A percentile compares a stretch with the other conserved stretches of the same genome.
phyloP scores from a whole-genome alignment of 2,888 invertebrate genomes.

The Sesia bembeciformis region DNA sequence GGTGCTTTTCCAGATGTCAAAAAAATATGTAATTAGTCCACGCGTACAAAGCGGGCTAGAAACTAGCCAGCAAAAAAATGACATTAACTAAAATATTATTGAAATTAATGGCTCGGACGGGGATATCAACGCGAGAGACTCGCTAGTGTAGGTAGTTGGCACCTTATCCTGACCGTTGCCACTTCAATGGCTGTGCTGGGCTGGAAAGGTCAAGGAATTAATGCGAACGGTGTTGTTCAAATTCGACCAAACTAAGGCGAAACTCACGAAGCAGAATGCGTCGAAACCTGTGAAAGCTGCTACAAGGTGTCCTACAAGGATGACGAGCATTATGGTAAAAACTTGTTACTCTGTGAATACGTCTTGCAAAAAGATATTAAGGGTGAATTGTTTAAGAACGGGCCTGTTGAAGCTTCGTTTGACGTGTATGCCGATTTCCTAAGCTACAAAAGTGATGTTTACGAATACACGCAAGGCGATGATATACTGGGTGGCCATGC shows the following conservation, averaged over 20 bases:
- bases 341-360: slow-evolving; percentile 12
- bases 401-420: slow-evolving; percentile 87
- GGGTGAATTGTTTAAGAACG: slow-evolving; percentile 82
- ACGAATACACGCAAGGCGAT: slow-evolving; percentile 76
- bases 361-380: slow-evolving; percentile 69
- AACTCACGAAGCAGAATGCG: slow-evolving; percentile 78
- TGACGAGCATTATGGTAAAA: slow-evolving; percentile 84
- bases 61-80: too few relatives aligned
- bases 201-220: too few relatives aligned
- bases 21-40: too few relatives aligned
- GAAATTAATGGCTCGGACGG: too few relatives aligned
- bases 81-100: too few relatives aligned
- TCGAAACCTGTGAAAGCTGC: slow-evolving; percentile 76
- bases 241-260: slow-evolving; percentile 77
- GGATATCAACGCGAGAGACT: too few relatives aligned
- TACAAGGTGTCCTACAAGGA: slow-evolving; percentile 82
- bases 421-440: slow-evolving; percentile 84
- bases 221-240: slow-evolving; percentile 35
- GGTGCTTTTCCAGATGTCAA: too few relatives aligned
- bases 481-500: slow-evolving; percentile 81
- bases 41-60: too few relatives aligned
- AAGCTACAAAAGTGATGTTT: slow-evolving; percentile 80
- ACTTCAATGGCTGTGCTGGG: too few relatives aligned
- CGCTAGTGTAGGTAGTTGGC: too few relatives aligned
- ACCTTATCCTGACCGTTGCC: too few relatives aligned